Base-by-base conservation (phyloP, 2,888 invertebrate genomes). In the Euplexia lucipara region DNA sequence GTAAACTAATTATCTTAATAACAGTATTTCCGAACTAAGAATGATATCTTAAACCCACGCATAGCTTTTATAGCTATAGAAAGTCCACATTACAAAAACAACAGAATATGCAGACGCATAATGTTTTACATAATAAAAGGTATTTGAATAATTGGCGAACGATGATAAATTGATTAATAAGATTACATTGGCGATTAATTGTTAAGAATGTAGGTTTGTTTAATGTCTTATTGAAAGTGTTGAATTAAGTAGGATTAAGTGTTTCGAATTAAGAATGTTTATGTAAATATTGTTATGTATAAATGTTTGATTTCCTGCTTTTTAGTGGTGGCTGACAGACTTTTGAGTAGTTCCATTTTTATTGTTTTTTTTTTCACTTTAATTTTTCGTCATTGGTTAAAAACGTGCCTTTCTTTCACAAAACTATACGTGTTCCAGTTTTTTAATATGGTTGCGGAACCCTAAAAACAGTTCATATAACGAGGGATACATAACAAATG, bases 81-180 rank as follows among this genome's bases (percentile, higher is more conserved):
- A 68, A 68, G 51, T 41, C 8, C 20, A 7, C 5, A 41, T 1
- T 2, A 26, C 2, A 26, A 26, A 26, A 2, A 26, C 26, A 26
- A 26, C 7, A 32, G 12, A 56, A 14, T 20, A 7, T 20, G 34
- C 37, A 37, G 16, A 69, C 51, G 7, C 10, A 8, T 32, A 22
- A 26, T 32, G 3, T 37, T 45, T 61, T 76, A 48, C 57, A 57
- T 75, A 48, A 52, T 22, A 45, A 5, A 20, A 12, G n/a, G 14
- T 35, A 53, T 42, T 61, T 45, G 9, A 49, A 62, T 63, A 70
- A 42, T 45, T 37, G 12, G 6, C n/a, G 20, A 32, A 45, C 18
- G 26, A 41, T 18, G 45, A 63, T 51, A 37, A 54, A 58, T 62
- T 62, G 22, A 45, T 54, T 51, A 58, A 30, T 14, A 12, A 16